Evolutionary conservation across 2,113 vertebrate species (phyloP), one percentile per base, ranked within the genome.

Genomic region (Paradoxurus hermaphroditus): DNA sequence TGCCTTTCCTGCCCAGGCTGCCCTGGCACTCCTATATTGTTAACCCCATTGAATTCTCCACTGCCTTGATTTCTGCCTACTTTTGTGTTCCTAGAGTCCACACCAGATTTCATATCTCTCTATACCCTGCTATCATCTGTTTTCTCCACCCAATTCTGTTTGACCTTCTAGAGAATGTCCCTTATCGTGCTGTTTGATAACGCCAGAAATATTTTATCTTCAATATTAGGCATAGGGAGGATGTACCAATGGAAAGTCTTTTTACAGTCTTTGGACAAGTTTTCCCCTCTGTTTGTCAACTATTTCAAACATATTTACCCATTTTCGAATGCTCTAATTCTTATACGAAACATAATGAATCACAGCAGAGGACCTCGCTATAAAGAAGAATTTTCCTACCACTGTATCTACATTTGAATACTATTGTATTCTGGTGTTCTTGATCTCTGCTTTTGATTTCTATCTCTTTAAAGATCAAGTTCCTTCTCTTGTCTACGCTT

Each of bases 301-400:
- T 82, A 36, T 93, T 97, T 90, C 72, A 95, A 90, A 82, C 13
- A 68, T n/a, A 73, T 63, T 72, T 72, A 68, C 63, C 27, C 31
- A 44, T n/a, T 75, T 91, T 67, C 75, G 62, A 36, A 82, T 36
- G 62, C 36, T 73, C 62, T 67, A 65, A 65, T 75, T 94, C 31
- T 53, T 25, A 1, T 16, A 53, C 82, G n/a, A 95, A 72, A 49
- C 85, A 82, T 65, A 49, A 62, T 82, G 39, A 89, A 49, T 86
- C 65, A 86, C 23, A 72, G 29, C 4, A 68, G 27, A 49, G 19
- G 44, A 14, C 18, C 16, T 78, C 23, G 19, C 62, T 83, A 63
- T 10, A n/a, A 12, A 25, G 34, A 51, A 65, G 41, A 39, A 75
- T 67, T 87, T 56, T 67, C 14, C 19, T 91, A 73, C 39, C 39